Evolutionary conservation across 1,140 invertebrate species (phyloP).

Genomic region (Drosophila mauritiana): DNA sequence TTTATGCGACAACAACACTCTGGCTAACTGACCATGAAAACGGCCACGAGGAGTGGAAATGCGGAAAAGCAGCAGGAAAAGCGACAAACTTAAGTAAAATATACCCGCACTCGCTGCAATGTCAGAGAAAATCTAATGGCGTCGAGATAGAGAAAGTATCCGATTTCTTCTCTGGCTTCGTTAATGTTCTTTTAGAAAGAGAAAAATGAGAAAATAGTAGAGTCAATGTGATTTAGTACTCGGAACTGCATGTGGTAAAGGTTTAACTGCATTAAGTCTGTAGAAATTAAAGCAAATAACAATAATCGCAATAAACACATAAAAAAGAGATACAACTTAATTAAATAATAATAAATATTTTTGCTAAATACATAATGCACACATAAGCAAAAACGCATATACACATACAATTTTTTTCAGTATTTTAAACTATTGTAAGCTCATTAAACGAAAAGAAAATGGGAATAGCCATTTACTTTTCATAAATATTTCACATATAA

Average conservation of each 20-base stretch:
- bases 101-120: conserved; percentile 36
- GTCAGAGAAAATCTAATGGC: conserved; percentile 34
- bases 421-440: no score
- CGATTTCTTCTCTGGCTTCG: conserved; percentile 28
- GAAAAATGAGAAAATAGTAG: conserved; percentile 1
- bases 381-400: no score
- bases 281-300: neutral
- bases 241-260: neutral
- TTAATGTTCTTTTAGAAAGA: conserved; percentile 21
- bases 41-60: conserved; percentile 52
- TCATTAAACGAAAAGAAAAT: no score
- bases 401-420: no score
- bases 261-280: neutral
- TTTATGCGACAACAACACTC: conserved; percentile 55
- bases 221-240: conserved; percentile 3
- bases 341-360: neutral
- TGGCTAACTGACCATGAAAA: conserved; percentile 74
- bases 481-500: neutral
- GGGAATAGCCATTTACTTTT: no score
- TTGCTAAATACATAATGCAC: no score
- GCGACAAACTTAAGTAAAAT: conserved; percentile 36
- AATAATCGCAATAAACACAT: neutral
- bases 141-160: conserved; percentile 51
- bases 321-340: neutral
- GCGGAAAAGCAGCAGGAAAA: conserved; percentile 19